Conservation (phyloP, 2,888 invertebrate genomes). For the Mystacides longicornis region DNA sequence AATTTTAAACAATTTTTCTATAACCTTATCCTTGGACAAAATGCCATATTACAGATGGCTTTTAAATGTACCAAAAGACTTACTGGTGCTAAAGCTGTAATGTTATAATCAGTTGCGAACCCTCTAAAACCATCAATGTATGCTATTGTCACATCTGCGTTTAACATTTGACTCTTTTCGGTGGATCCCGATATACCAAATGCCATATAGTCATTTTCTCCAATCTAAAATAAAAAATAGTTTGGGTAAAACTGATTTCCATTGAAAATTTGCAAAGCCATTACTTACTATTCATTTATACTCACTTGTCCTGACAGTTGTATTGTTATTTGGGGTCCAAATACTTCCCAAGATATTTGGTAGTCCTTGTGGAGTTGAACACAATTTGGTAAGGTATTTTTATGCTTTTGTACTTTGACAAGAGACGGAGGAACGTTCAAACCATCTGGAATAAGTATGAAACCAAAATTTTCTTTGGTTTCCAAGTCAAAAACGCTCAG, state of each 20-base stretch:
- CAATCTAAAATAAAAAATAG: slow-evolving; percentile 35
- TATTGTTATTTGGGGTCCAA: slow-evolving; percentile 80
- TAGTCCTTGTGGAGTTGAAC: slow-evolving; percentile 75
- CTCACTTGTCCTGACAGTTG: slow-evolving; percentile 70
- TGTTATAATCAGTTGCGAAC: slow-evolving; percentile 74
- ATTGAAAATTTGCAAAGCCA: not conserved
- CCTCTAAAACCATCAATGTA: slow-evolving; percentile 67
- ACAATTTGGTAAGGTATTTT: slow-evolving; percentile 71
- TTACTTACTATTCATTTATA: too few relatives aligned
- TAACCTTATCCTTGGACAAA: too few relatives aligned
- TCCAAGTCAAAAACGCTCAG: slow-evolving; percentile 70
- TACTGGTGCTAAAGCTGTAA: slow-evolving; percentile 75
- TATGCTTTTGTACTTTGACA: slow-evolving; percentile 54
- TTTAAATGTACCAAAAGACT: too few relatives aligned
- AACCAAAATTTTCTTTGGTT: slow-evolving; percentile 61
- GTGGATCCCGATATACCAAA: slow-evolving; percentile 79
- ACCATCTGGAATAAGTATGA: slow-evolving; percentile 68
- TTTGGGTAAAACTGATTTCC: not conserved
- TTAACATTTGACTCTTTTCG: slow-evolving; percentile 68
- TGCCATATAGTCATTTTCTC: slow-evolving; percentile 74
- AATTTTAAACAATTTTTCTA: too few relatives aligned
- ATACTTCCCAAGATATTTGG: slow-evolving; percentile 85
- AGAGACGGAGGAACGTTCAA: slow-evolving; percentile 84
- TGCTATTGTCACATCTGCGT: slow-evolving; percentile 75
- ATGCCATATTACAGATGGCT: too few relatives aligned